A percentile compares a stretch with the other conserved stretches of the same genome.
These are phyloP conservation scores for Alosa sapidissima DNA, from an alignment of 2,797 vertebrate genomes.

Conservation along the genomic window DNA sequence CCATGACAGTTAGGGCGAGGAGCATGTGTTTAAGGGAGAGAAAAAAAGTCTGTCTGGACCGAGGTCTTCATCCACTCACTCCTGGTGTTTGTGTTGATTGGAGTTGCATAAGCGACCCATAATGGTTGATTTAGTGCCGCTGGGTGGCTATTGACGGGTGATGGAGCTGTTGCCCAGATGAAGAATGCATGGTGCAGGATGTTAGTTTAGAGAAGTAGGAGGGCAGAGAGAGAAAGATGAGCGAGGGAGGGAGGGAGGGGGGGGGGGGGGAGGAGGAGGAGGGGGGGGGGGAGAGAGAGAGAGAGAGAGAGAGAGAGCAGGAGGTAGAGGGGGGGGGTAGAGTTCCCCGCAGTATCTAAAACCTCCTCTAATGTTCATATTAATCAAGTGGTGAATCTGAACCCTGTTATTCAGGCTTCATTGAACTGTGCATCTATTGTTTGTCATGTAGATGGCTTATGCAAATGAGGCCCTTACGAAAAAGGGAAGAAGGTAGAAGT, in stretches of 20 bases:
- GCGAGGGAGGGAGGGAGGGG: background rate
- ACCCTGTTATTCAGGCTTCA: constrained; percentile 77
- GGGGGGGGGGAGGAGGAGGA: background rate
- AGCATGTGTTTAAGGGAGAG: constrained; percentile 1
- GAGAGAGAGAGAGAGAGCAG: background rate
- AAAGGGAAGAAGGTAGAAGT: constrained; percentile 48
- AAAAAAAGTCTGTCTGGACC: constrained; percentile 15
- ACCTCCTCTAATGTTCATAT: constrained; percentile 57
- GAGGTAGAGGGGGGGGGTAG: constrained; percentile 9
- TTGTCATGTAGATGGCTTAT: constrained; percentile 65
- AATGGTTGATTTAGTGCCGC: constrained; percentile 36
- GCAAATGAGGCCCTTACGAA: constrained; percentile 54
- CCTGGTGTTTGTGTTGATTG: constrained; percentile 30
- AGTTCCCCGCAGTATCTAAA: constrained; percentile 48
- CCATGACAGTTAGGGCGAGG: constrained; percentile 39
- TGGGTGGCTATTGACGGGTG: constrained; percentile 36
- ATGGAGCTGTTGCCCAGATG: constrained; percentile 46
- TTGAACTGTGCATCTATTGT: constrained; percentile 61
- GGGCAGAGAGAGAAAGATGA: constrained; percentile 26
- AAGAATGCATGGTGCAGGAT: constrained; percentile 42
- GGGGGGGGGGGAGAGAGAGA: background rate
- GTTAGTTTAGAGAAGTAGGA: constrained; percentile 47
- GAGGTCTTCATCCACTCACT: constrained; percentile 21
- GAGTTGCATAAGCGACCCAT: constrained; percentile 41
- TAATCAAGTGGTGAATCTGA: constrained; percentile 62